A percentile compares a stretch with the other conserved stretches of the same genome.
Evolutionary conservation across 2,888 invertebrate species (phyloP).

Genomic region (Drosophila niveifrons): DNA sequence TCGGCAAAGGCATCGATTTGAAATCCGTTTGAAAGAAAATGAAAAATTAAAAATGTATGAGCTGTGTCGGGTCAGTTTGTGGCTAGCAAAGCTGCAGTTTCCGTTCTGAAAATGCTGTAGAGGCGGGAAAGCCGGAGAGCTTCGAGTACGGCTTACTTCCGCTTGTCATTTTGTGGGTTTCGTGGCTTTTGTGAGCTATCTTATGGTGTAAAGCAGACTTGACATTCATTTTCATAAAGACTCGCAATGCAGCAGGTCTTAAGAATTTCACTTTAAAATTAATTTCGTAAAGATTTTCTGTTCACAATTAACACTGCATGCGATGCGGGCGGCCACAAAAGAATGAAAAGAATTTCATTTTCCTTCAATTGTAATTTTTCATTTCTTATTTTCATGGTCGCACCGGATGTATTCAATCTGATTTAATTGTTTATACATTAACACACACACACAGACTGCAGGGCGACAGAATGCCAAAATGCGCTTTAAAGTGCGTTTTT

Average conservation of each 20-base stretch:
- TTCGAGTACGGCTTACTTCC: constrained; percentile 62
- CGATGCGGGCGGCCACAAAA: constrained; percentile 61
- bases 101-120: constrained; percentile 49
- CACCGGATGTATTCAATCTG: constrained; percentile 66
- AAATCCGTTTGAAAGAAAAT: constrained; percentile 72
- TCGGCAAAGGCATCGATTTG: constrained; percentile 66
- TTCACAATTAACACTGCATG: constrained; percentile 62
- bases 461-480: constrained; percentile 34
- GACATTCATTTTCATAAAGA: constrained; percentile 76
- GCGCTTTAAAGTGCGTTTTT: not conserved
- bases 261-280: constrained; percentile 65
- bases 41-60: constrained; percentile 74
- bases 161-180: constrained; percentile 67
- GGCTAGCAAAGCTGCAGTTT: constrained; percentile 75
- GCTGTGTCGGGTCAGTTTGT: constrained; percentile 61
- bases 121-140: constrained; percentile 32
- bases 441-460: constrained; percentile 45
- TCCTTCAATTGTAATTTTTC: constrained; percentile 31
- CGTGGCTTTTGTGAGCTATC: constrained; percentile 59
- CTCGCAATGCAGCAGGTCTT: constrained; percentile 47
- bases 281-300: constrained; percentile 61
- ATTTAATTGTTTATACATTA: constrained; percentile 66
- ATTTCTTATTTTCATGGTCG: constrained; percentile 52
- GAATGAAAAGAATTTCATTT: constrained; percentile 26
- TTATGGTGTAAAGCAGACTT: constrained; percentile 34